Percentiles rank a stretch among this genome's conserved stretches.
phyloP scores from a whole-genome alignment of 1,140 invertebrate species.

The Amyelois transitella region DNA sequence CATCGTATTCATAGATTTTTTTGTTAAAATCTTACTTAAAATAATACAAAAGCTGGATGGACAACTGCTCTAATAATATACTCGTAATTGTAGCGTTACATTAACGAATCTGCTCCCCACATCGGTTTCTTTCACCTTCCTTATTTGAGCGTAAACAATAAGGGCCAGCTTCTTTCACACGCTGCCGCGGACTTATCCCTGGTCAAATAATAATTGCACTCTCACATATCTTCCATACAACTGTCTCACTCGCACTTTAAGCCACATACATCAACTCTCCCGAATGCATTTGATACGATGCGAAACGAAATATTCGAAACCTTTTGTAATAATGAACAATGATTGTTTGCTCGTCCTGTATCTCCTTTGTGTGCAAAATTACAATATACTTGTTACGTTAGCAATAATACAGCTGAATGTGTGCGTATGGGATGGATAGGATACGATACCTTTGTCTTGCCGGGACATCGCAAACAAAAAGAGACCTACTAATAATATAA shows the following conservation, averaged over 20 bases:
- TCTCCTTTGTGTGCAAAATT: constrained; percentile 72
- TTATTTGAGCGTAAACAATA: constrained; percentile 73
- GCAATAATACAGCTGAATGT: constrained; percentile 55
- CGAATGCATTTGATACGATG: constrained; percentile 65
- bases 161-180: constrained; percentile 67
- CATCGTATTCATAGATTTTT: background rate
- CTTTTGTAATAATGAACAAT: constrained; percentile 74
- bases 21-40: background rate
- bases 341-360: constrained; percentile 71
- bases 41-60: constrained; percentile 10
- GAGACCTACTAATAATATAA: constrained; percentile 70
- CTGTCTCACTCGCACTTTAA: constrained; percentile 49
- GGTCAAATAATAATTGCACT: constrained; percentile 73
- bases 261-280: constrained; percentile 50
- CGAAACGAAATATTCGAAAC: constrained; percentile 70
- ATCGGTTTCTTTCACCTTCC: constrained; percentile 60
- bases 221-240: constrained; percentile 37
- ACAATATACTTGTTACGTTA: constrained; percentile 71
- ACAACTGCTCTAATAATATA: background rate
- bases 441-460: constrained; percentile 69
- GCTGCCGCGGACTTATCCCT: constrained; percentile 66
- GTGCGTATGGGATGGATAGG: constrained; percentile 65
- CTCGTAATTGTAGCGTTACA: constrained; percentile 47
- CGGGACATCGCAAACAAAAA: constrained; percentile 69
- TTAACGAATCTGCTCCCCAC: constrained; percentile 48